Conservation (phyloP, 2,797 vertebrate genomes). For the Limnodromus scolopaceus region DNA sequence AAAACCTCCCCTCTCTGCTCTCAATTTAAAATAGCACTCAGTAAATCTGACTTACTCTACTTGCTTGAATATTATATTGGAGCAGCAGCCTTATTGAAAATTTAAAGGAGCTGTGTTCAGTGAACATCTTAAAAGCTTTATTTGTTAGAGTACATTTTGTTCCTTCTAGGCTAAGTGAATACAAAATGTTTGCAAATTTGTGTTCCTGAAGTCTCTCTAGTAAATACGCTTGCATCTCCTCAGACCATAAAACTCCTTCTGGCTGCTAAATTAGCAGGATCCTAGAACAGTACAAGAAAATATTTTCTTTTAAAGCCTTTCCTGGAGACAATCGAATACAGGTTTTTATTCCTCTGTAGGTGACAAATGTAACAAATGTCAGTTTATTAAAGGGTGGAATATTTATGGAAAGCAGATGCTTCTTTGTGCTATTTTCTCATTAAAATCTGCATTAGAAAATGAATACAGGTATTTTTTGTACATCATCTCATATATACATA, state of each 20-base stretch:
- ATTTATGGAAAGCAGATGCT: background rate
- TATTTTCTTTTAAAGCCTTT: conserved; percentile 30
- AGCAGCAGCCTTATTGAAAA: conserved; percentile 15
- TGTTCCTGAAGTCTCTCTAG: conserved; percentile 29
- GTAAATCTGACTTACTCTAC: background rate
- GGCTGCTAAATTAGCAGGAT: conserved; percentile 41
- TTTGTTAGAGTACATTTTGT: conserved; percentile 31
- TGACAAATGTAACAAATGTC: conserved; percentile 17
- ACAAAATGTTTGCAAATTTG: conserved; percentile 59
- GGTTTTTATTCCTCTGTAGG: background rate
- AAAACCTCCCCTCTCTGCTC: background rate
- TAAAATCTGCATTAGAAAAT: conserved; percentile 34
- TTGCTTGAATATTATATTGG: background rate
- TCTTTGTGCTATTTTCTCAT: conserved; percentile 7
- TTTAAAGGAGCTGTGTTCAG: background rate
- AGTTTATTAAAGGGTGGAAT: background rate
- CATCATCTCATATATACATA: background rate
- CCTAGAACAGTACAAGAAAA: background rate
- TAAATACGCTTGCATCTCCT: conserved; percentile 44
- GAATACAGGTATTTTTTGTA: background rate
- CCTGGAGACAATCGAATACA: conserved; percentile 15
- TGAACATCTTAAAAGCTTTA: conserved; percentile 52
- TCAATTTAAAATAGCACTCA: conserved; percentile 13
- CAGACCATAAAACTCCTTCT: conserved; percentile 32
- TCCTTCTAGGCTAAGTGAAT: conserved; percentile 42